Evolutionary conservation across 2,113 vertebrate species (phyloP).

Genomic region (Ammodytes marinus): DNA sequence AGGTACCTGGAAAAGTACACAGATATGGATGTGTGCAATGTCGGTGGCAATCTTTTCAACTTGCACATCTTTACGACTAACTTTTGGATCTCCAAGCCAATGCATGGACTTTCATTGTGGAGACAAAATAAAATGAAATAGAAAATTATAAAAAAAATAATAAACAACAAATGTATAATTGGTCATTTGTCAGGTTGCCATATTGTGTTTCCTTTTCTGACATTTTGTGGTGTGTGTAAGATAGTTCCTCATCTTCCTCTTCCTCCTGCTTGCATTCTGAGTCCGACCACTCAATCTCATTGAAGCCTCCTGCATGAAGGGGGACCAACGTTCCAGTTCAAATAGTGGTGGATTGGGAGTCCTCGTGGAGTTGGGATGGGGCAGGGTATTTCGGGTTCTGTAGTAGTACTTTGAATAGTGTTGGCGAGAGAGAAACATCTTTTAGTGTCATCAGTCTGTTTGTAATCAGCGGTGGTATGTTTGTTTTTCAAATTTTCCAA

Average conservation of each 20-base stretch:
- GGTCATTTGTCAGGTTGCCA: slow-evolving; percentile 79
- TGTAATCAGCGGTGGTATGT: slow-evolving; percentile 66
- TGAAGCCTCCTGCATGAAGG: slow-evolving; percentile 65
- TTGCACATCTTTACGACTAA: slow-evolving; percentile 49
- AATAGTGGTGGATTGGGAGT: slow-evolving; percentile 63
- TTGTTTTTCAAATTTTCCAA: slow-evolving; percentile 70
- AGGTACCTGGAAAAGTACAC: slow-evolving; percentile 28
- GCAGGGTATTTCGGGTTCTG: slow-evolving; percentile 42
- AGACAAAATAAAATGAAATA: slow-evolving; percentile 69
- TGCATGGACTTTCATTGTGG: slow-evolving; percentile 81
- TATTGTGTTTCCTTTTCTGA: slow-evolving; percentile 70
- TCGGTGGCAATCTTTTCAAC: slow-evolving; percentile 47
- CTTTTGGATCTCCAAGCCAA: slow-evolving; percentile 76
- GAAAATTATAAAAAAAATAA: slow-evolving; percentile 54
- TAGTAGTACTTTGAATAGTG: slow-evolving; percentile 79
- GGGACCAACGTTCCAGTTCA: slow-evolving; percentile 57
- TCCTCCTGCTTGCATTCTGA: slow-evolving; percentile 69
- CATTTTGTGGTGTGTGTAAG: slow-evolving; percentile 68
- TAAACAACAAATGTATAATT: slow-evolving; percentile 73
- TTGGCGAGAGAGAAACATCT: slow-evolving; percentile 73
- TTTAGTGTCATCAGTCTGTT: slow-evolving; percentile 81
- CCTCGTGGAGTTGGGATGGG: slow-evolving; percentile 44
- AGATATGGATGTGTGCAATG: slow-evolving; percentile 52
- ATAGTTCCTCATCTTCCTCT: slow-evolving; percentile 75
- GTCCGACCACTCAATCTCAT: slow-evolving; percentile 74